Percentiles rank a stretch among this genome's conserved stretches.
Evolutionary conservation across 2,113 vertebrate species (phyloP).

Genomic region (Melanerpes aurifrons): DNA sequence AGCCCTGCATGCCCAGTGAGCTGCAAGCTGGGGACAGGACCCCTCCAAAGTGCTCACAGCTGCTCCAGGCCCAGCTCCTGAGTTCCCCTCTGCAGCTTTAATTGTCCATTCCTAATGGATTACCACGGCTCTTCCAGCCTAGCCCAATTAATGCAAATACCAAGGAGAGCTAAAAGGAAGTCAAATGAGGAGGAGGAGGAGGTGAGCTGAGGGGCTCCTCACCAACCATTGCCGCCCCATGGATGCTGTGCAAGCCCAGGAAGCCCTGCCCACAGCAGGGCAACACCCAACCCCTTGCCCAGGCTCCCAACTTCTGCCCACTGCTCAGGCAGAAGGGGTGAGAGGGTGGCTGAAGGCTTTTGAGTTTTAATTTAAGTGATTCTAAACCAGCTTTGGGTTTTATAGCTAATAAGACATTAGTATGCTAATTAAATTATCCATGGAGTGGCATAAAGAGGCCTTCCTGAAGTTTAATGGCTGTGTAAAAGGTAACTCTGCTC

Average conservation of each 20-base stretch:
- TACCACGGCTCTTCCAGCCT: background rate
- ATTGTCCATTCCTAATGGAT: slow-evolving; percentile 18
- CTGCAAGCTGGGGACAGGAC: accelerated
- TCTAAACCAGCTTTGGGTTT: slow-evolving; percentile 71
- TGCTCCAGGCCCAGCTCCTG: background rate
- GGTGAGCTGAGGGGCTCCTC: background rate
- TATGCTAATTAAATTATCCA: slow-evolving; percentile 78
- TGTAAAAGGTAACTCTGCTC: slow-evolving; percentile 74
- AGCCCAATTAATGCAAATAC: slow-evolving; percentile 30
- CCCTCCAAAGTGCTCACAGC: background rate
- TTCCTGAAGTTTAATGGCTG: slow-evolving; percentile 77
- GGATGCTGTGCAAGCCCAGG: background rate
- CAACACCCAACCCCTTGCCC: background rate
- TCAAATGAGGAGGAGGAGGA: background rate
- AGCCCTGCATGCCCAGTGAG: background rate
- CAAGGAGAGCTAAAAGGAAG: background rate
- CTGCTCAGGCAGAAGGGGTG: background rate
- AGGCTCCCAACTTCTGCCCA: accelerated
- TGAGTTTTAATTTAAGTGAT: slow-evolving; percentile 67
- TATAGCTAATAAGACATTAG: slow-evolving; percentile 72
- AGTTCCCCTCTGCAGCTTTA: background rate
- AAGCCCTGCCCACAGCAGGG: background rate
- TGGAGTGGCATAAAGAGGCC: slow-evolving; percentile 73
- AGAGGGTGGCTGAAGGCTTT: slow-evolving; percentile 31
- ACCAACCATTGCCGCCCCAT: accelerated